phyloP scores from a whole-genome alignment of 2,113 vertebrate species.

The Ceyx cyanopectus region DNA sequence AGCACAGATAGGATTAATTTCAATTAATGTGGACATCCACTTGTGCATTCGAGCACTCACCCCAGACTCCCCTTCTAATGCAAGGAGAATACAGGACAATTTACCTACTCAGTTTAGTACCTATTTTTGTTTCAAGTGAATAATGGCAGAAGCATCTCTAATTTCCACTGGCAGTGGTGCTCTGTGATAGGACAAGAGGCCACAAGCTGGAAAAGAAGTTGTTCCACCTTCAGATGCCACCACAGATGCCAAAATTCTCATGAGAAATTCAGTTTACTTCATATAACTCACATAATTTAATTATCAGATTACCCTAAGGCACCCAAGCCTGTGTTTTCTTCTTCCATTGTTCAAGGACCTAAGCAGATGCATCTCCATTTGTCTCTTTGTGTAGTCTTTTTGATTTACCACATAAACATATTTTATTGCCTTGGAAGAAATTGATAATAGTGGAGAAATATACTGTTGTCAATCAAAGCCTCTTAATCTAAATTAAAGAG shows the following conservation, averaged over 20 bases:
- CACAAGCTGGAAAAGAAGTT: no score
- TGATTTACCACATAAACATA: conserved; percentile 30
- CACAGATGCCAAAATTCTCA: not conserved
- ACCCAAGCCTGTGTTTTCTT: not conserved
- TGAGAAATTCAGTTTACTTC: not conserved
- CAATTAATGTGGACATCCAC: not conserved
- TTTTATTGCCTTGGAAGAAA: conserved; percentile 34
- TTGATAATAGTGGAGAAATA: conserved; percentile 32
- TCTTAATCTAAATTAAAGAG: conserved; percentile 50
- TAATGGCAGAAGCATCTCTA: not conserved
- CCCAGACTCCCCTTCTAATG: not conserved
- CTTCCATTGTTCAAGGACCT: conserved; percentile 1
- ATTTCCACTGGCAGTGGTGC: not conserved
- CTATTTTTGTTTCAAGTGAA: not conserved
- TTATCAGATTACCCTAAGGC: not conserved
- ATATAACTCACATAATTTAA: not conserved
- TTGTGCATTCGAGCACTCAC: not conserved
- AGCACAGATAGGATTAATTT: not conserved
- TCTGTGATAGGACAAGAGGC: no score
- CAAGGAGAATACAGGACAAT: not conserved
- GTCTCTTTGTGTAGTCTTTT: conserved; percentile 1
- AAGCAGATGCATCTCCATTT: conserved; percentile 3
- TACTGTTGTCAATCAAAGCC: conserved; percentile 30
- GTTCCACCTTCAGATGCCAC: not conserved
- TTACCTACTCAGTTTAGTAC: not conserved